Evolutionary conservation across 2,113 vertebrate species (phyloP), one percentile per base, ranked within the genome.

Genomic region (Mugil cephalus): DNA sequence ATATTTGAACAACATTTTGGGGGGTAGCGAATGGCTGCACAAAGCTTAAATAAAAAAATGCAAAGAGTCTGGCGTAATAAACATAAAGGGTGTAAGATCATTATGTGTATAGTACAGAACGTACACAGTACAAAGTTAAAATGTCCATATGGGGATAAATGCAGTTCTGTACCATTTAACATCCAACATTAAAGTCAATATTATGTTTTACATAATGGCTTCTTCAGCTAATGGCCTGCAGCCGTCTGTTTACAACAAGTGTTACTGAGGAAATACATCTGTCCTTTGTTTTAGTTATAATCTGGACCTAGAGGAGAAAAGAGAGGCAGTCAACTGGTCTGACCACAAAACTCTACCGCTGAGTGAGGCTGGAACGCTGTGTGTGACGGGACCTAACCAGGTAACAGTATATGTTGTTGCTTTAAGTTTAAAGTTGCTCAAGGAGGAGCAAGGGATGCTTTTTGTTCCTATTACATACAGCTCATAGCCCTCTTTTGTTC

Each of bases 301-400:
- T 65, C 65, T 90, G 50, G 96, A 97, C 68, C 66, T 89, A 7
- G 96, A 97, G 48, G 87, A 88, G 66, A 95, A 93, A 52, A 95
- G 92, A 67, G 92, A 94, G 51, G 94, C 94, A 4, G 42, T 73
- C 30, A 84, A 88, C 11, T 95, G 95, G 93, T 90, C 95, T 0
- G 96, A 98, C 69, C 94, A 95, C 67, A 97, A 94, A 88, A 93
- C 93, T 73, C 64, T 94, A 4, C 10, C 95, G 0, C 93, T 91
- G 4, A 58, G 92, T 0, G 96, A 98, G 7, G 86, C 87, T 0
- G 93, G 93, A 0, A 73, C 84, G 0, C 69, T 94, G 38, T 86
- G 95, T 0, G 77, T 91, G 0, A 83, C 86, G 0, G 95, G 95
- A 24, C 78, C 87, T 68, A 95, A 94, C 66, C 96, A 94, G 79